A percentile compares a stretch with the other conserved stretches of the same genome.
Conservation (phyloP, 1,140 invertebrate genomes). For the Pseudomyrmex sp. region DNA sequence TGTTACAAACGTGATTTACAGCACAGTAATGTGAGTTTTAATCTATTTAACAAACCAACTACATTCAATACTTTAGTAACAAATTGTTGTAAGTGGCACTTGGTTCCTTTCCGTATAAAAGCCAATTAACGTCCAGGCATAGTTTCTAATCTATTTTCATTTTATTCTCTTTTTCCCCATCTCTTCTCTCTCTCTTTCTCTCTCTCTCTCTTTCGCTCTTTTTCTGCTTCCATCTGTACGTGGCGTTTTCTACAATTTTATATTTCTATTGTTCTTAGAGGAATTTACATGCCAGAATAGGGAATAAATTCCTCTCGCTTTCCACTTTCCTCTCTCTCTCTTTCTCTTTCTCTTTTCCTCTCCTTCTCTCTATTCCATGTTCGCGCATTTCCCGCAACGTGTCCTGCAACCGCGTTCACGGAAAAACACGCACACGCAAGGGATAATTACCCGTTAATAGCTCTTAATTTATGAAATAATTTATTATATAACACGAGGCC, state of each 20-base stretch:
- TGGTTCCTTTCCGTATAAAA: slow-evolving; percentile 28
- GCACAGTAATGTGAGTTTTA: slow-evolving; percentile 27
- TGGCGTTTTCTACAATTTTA: slow-evolving; percentile 47
- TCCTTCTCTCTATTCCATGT: slow-evolving; percentile 42
- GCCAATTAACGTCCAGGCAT: slow-evolving; percentile 36
- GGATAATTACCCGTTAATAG: slow-evolving; percentile 78
- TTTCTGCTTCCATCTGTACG: too few species aligned
- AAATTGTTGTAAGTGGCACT: slow-evolving; percentile 45
- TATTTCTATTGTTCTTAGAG: slow-evolving; percentile 58
- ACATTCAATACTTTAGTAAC: slow-evolving; percentile 35
- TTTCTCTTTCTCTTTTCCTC: slow-evolving; percentile 6
- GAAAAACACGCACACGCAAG: slow-evolving; percentile 76
- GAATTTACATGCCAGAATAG: slow-evolving; percentile 49
- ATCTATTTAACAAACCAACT: slow-evolving; percentile 46
- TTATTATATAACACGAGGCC: slow-evolving; percentile 75
- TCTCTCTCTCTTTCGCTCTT: too few species aligned
- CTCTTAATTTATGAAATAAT: slow-evolving; percentile 80
- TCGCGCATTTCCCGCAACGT: slow-evolving; percentile 69
- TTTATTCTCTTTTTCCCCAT: slow-evolving; percentile 15
- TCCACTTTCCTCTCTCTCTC: slow-evolving; percentile 19
- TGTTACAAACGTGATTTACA: slow-evolving; percentile 29
- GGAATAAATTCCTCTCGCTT: slow-evolving; percentile 37
- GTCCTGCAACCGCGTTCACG: slow-evolving; percentile 73
- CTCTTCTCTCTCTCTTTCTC: neutral
- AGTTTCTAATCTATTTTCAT: slow-evolving; percentile 58